Conservation (phyloP, 2,113 vertebrate genomes). For the Alaudala cheleensis region DNA sequence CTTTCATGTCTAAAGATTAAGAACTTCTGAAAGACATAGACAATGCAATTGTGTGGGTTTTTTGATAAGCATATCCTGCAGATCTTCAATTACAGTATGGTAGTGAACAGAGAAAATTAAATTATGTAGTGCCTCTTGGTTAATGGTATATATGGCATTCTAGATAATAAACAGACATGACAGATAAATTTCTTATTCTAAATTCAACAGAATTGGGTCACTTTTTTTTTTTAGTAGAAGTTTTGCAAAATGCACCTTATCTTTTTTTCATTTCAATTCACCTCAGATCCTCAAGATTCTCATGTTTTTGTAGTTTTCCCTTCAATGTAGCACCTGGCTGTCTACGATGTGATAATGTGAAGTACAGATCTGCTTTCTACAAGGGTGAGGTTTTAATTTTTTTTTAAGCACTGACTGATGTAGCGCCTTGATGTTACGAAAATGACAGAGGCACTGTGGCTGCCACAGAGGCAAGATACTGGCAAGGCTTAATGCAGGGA, state of each 20-base stretch:
- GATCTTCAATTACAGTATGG: conserved; percentile 27
- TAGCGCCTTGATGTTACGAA: background rate
- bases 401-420: background rate
- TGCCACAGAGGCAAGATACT: background rate
- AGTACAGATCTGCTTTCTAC: background rate
- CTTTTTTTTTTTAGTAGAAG: background rate
- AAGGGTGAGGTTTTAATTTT: background rate
- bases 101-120: background rate
- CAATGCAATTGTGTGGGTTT: background rate
- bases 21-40: background rate
- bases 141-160: background rate
- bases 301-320: background rate
- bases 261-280: background rate
- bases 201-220: background rate
- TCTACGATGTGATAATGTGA: background rate
- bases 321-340: background rate
- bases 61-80: conserved; percentile 13
- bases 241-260: background rate
- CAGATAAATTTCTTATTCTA: background rate
- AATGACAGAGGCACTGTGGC: background rate
- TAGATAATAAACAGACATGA: background rate
- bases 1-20: conserved; percentile 4
- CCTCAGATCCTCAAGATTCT: background rate
- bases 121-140: background rate
- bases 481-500: background rate